phyloP scores from a whole-genome alignment of 2,888 invertebrate species.

The Tachystola acroxantha region DNA sequence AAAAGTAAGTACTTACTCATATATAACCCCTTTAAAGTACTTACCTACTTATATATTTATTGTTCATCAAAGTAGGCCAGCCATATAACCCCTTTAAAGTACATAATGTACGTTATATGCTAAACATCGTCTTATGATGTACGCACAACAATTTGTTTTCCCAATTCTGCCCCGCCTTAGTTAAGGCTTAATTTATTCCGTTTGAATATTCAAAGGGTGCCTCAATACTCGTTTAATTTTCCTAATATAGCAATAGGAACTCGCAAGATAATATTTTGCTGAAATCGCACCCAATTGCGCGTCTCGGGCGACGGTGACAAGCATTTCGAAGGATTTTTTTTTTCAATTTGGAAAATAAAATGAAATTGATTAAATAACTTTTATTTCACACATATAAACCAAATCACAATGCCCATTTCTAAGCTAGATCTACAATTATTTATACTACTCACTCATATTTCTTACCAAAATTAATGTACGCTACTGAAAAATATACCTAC shows the following conservation, averaged over 20 bases:
- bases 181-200: slow-evolving; percentile 63
- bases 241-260: slow-evolving; percentile 63
- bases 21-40: not conserved
- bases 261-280: slow-evolving; percentile 61
- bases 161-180: slow-evolving; percentile 35
- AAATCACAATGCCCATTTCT: no score
- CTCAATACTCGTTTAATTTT: slow-evolving; percentile 68
- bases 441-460: no score
- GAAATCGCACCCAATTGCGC: slow-evolving; percentile 52
- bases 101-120: slow-evolving; percentile 5
- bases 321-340: no score
- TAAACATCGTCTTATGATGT: slow-evolving; percentile 15
- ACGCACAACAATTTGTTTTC: slow-evolving; percentile 45
- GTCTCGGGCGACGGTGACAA: slow-evolving; percentile 34
- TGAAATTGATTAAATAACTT: no score
- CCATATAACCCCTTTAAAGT: not conserved
- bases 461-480: no score
- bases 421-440: no score
- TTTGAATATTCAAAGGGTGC: slow-evolving; percentile 72
- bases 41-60: not conserved
- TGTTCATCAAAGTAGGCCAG: not conserved
- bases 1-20: no score
- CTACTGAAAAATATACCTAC: no score
- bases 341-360: no score
- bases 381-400: no score